phyloP scores from a whole-genome alignment of 2,888 invertebrate genomes.

The Deilephila elpenor region DNA sequence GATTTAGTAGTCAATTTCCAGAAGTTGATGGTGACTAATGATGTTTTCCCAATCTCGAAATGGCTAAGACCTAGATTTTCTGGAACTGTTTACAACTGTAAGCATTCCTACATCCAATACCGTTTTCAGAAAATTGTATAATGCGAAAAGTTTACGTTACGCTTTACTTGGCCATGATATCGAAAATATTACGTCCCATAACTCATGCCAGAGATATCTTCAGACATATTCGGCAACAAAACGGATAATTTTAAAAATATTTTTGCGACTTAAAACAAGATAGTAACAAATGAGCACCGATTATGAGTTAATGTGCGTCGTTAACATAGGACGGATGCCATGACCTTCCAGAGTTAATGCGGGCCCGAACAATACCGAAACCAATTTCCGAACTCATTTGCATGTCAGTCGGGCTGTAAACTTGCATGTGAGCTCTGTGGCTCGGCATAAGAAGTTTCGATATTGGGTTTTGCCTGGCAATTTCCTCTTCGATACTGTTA shows the following conservation, averaged over 20 bases:
- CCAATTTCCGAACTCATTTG: constrained; percentile 51
- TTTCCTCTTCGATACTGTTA: background rate
- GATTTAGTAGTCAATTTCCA: too few relatives aligned
- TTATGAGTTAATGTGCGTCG: constrained; percentile 45
- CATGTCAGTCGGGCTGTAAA: constrained; percentile 54
- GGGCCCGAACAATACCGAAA: constrained; percentile 41
- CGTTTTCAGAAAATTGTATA: too few relatives aligned
- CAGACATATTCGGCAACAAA: too few relatives aligned
- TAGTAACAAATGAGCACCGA: constrained; percentile 47
- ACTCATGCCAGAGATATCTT: too few relatives aligned
- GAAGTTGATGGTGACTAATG: too few relatives aligned
- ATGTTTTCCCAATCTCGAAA: too few relatives aligned
- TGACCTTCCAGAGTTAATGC: constrained; percentile 35
- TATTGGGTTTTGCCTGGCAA: background rate
- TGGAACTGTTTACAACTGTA: too few relatives aligned
- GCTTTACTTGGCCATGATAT: too few relatives aligned
- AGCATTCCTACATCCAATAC: too few relatives aligned
- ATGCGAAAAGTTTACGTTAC: too few relatives aligned
- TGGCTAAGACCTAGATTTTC: too few relatives aligned
- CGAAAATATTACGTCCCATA: too few relatives aligned
- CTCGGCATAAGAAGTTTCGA: background rate
- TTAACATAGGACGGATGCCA: constrained; percentile 37
- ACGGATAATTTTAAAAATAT: background rate
- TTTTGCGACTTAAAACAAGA: constrained; percentile 31
- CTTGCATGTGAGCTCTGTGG: constrained; percentile 25